These are phyloP conservation scores for Scaptomyza reducta DNA, from an alignment of 2,888 invertebrate genomes.

Conservation along the genomic window DNA sequence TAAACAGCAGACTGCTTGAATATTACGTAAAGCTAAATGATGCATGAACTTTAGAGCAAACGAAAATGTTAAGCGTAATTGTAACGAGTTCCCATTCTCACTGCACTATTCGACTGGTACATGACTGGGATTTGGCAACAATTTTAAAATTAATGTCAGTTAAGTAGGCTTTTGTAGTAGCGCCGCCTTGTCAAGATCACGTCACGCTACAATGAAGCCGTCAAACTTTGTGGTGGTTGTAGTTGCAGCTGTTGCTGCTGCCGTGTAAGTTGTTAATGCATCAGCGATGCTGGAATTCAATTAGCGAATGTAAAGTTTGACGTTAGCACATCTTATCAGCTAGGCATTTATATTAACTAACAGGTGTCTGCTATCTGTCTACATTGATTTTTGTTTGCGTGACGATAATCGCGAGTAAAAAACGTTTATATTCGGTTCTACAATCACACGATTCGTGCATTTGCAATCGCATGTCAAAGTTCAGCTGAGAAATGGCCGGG, in stretches of 20 bases:
- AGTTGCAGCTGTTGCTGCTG: conserved; percentile 10
- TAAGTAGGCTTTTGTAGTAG: conserved; percentile 41
- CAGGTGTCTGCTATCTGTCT: conserved; percentile 31
- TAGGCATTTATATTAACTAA: conserved; percentile 31
- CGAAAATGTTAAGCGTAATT: conserved; percentile 44
- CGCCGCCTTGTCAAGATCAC: conserved; percentile 57
- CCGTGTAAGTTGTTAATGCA: conserved; percentile 22
- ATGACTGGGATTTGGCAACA: conserved; percentile 26
- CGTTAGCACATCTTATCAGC: conserved; percentile 56
- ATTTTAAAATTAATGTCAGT: conserved; percentile 32
- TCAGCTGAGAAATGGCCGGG: conserved; percentile 45
- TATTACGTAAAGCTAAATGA: conserved; percentile 47
- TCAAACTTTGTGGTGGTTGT: conserved; percentile 40
- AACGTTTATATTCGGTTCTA: conserved; percentile 7
- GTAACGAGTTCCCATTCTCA: conserved; percentile 14
- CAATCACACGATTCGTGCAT: conserved; percentile 36
- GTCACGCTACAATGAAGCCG: conserved; percentile 67
- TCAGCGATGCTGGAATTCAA: conserved; percentile 51
- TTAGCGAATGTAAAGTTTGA: conserved; percentile 44
- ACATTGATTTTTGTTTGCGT: conserved; percentile 3
- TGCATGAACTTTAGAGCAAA: conserved; percentile 30
- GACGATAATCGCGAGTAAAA: conserved; percentile 12
- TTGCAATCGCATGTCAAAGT: conserved; percentile 59
- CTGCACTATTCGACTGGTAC: conserved; percentile 1
- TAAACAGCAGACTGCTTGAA: background rate